These are phyloP conservation scores for Marisa cornuarietis DNA, from an alignment of 1,140 invertebrate species.

Conservation along the genomic window DNA sequence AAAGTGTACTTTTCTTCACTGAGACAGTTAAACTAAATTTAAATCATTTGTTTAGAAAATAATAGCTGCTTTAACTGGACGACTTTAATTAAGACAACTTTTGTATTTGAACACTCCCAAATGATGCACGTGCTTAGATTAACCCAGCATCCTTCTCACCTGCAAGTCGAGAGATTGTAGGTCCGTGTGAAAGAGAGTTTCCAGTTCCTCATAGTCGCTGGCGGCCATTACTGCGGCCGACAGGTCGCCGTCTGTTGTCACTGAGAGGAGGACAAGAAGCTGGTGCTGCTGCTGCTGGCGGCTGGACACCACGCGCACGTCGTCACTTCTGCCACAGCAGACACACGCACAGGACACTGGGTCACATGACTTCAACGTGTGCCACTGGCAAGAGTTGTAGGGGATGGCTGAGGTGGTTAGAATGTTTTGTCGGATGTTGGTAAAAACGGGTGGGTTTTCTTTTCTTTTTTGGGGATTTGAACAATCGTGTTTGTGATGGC, in stretches of 20 bases:
- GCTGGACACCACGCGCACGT: conserved; percentile 2
- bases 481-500: background rate
- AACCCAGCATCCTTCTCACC: background rate
- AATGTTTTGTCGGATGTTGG: no score
- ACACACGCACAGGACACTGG: conserved; percentile 8
- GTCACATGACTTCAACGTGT: background rate
- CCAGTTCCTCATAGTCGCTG: conserved; percentile 25
- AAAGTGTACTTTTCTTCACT: no score
- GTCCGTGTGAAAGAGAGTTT: conserved; percentile 24
- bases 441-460: background rate
- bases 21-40: no score
- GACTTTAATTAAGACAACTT: no score
- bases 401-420: no score
- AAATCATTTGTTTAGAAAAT: no score
- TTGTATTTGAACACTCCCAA: no score
- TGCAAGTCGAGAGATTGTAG: conserved; percentile 23
- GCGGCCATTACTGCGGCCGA: conserved; percentile 16
- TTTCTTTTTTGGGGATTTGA: background rate
- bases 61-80: no score
- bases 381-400: background rate
- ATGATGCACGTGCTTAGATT: no score
- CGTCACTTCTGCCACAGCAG: conserved; percentile 17
- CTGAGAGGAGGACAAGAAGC: conserved; percentile 6
- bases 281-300: background rate
- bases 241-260: conserved; percentile 3